Base-by-base conservation (phyloP, 2,797 vertebrate genomes). In the Geotrypetes seraphini region DNA sequence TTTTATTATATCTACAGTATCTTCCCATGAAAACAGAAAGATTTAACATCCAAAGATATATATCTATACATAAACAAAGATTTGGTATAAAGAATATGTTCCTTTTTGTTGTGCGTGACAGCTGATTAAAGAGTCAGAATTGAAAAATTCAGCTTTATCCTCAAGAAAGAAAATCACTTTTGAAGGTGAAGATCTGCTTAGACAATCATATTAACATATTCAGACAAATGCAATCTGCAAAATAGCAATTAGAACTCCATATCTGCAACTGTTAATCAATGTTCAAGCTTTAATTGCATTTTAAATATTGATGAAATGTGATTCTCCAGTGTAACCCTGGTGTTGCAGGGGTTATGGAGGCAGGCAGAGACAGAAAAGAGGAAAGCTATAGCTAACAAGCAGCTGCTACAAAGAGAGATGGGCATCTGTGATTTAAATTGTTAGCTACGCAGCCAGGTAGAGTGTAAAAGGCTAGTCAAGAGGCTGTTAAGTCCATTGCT, bases 401-500 rank as follows among this genome's bases (percentile, higher is more conserved):
- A 95, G 92, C 92, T 95, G 90, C 78, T 25, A 45, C 60, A 63
- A 71, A 69, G 68, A 64, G 66, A 63, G 63, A 64, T 61, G 68
- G 61, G 78, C 79, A 81, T 83, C 82, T 82, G 83, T 73, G 65
- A 87, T 90, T 87, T 85, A 86, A 89, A 89, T 87, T 89, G 88
- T 84, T 80, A 83, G 75, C 83, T 83, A 67, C 75, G 77, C 79
- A 76, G 80, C 80, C 92, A 97, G 93, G 93, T 96, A 96, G 81
- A 83, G 81, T 84, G 84, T 73, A 72, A 75, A 84, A 79, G 79
- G 82, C 75, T 78, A 81, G 75, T 95, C 83, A 88, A 95, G 92
- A 90, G 92, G 88, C 91, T 87, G 91, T 90, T 91, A 89, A 89
- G 83, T 86, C 85, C 82, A 78, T 83, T 75, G 84, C 85, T 80